Evolutionary conservation across 2,797 vertebrate genomes (phyloP).

Genomic region (Myotis pilosus): DNA sequence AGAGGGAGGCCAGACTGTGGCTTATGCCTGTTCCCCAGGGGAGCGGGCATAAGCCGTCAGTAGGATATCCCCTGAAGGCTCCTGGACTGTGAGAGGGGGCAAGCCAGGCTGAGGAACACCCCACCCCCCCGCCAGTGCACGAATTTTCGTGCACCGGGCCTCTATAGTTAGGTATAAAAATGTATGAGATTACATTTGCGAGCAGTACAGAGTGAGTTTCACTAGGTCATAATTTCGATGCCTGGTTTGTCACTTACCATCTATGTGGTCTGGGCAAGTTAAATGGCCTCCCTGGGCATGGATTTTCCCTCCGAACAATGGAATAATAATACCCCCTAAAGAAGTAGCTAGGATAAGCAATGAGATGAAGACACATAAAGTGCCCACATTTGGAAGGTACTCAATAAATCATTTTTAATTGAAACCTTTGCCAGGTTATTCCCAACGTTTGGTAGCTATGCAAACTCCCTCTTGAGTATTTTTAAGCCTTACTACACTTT

Average conservation of each 20-base stretch:
- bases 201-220: background rate
- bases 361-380: background rate
- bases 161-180: background rate
- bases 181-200: too few species aligned
- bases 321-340: background rate
- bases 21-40: too few species aligned
- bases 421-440: background rate
- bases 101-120: too few species aligned
- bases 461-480: background rate
- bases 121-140: fast-evolving
- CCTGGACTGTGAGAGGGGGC: too few species aligned
- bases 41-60: too few species aligned
- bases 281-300: fast-evolving
- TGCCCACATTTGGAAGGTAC: background rate
- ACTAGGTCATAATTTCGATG: background rate
- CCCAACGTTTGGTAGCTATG: background rate
- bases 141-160: too few species aligned
- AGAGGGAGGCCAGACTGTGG: too few species aligned
- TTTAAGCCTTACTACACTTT: background rate
- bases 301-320: background rate
- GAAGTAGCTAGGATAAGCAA: background rate
- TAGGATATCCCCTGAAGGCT: too few species aligned
- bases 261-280: background rate
- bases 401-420: background rate
- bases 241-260: background rate